Evolutionary conservation across 2,888 invertebrate genomes (phyloP).

Genomic region (Dryobota labecula): DNA sequence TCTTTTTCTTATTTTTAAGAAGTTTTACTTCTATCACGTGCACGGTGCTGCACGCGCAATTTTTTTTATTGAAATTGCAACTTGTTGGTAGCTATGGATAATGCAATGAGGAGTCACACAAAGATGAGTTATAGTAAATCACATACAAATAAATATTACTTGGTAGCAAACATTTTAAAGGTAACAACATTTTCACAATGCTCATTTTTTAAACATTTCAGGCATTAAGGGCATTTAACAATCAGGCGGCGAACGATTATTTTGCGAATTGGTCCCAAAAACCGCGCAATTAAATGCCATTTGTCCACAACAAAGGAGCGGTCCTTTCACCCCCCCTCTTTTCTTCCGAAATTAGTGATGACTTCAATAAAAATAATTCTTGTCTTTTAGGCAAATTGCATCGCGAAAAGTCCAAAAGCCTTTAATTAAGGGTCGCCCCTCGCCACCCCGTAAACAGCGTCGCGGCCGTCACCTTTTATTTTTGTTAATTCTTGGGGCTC

Average conservation of each 20-base stretch:
- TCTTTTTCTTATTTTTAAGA: background rate
- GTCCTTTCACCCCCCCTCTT: constrained; percentile 74
- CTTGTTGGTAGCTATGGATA: background rate
- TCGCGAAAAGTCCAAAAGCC: constrained; percentile 90
- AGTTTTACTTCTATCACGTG: no score
- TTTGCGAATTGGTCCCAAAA: constrained; percentile 77
- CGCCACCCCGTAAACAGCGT: constrained; percentile 87
- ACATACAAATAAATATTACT: background rate
- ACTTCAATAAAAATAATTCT: constrained; percentile 91
- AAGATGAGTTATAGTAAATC: background rate
- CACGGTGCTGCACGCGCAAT: no score
- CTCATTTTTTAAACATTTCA: constrained; percentile 29
- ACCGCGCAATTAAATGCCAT: constrained; percentile 89
- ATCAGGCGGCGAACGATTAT: constrained; percentile 77
- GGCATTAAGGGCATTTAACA: constrained; percentile 56
- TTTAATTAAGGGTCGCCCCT: constrained; percentile 89
- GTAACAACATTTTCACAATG: constrained; percentile 4
- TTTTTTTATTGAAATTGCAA: background rate
- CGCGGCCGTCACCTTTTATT: constrained; percentile 90
- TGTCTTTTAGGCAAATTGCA: constrained; percentile 91
- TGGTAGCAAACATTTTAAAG: background rate
- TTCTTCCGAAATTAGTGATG: constrained; percentile 89
- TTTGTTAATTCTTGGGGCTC: constrained; percentile 89
- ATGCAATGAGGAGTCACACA: background rate
- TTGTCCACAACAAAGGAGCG: constrained; percentile 87